phyloP scores from a whole-genome alignment of 2,888 invertebrate genomes.

The Trichopoda pennipes region DNA sequence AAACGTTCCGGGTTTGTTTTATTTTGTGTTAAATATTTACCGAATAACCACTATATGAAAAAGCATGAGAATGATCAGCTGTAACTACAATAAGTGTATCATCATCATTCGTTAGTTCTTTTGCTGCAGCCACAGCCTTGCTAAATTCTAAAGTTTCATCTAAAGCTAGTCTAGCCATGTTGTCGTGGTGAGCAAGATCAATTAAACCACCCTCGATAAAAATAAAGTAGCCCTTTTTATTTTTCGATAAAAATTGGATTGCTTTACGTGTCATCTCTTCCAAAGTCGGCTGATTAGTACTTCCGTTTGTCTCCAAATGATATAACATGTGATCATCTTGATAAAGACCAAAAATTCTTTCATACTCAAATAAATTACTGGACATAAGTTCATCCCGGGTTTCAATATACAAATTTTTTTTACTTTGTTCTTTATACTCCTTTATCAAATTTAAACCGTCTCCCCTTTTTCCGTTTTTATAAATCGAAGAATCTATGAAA shows the following conservation, averaged over 20 bases:
- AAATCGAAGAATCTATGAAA: constrained; percentile 83
- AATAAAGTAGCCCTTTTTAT: constrained; percentile 88
- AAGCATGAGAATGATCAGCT: constrained; percentile 90
- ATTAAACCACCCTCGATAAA: constrained; percentile 86
- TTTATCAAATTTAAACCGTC: constrained; percentile 86
- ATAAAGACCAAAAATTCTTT: constrained; percentile 86
- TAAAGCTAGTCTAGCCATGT: constrained; percentile 76
- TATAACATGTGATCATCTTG: constrained; percentile 86
- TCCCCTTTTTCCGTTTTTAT: constrained; percentile 82
- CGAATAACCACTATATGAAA: constrained; percentile 88
- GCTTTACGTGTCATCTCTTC: constrained; percentile 91
- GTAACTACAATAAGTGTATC: constrained; percentile 92
- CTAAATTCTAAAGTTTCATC: constrained; percentile 85
- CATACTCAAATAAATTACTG: constrained; percentile 81
- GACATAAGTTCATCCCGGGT: constrained; percentile 81
- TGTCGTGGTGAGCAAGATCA: constrained; percentile 78
- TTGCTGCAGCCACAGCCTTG: constrained; percentile 86
- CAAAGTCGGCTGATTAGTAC: constrained; percentile 84
- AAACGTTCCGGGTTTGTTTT: background rate
- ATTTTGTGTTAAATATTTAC: constrained; percentile 72
- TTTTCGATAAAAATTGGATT: constrained; percentile 85
- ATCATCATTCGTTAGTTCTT: constrained; percentile 83
- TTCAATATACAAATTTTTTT: constrained; percentile 81
- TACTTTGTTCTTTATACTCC: constrained; percentile 83
- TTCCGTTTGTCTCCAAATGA: constrained; percentile 83